These are phyloP conservation scores for Onychomys leucogaster DNA, from an alignment of 2,797 vertebrate genomes.

Conservation along the genomic window DNA sequence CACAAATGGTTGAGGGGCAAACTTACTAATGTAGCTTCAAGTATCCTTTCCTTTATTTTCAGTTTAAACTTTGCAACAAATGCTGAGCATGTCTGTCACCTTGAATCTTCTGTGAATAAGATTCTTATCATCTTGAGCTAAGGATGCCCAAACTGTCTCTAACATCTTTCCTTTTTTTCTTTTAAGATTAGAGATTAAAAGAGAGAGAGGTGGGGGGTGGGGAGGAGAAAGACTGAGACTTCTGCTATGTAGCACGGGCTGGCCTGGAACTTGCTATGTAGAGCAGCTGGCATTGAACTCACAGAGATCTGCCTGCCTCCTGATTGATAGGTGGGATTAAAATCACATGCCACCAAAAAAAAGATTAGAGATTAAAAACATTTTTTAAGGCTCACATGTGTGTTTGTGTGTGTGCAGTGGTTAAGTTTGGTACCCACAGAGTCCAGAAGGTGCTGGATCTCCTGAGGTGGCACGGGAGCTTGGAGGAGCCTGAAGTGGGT, in stretches of 20 bases:
- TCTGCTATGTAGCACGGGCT: too few species aligned
- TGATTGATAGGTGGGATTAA: too few species aligned
- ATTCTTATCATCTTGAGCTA: background rate
- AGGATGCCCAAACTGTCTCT: background rate
- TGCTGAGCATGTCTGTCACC: background rate
- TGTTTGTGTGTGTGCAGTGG: too few species aligned
- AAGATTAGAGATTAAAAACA: background rate
- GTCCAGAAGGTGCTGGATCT: background rate
- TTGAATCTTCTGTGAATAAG: background rate
- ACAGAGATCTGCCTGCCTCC: too few species aligned
- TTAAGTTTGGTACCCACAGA: background rate
- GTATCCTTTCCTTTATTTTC: background rate
- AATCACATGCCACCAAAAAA: too few species aligned
- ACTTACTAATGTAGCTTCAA: background rate
- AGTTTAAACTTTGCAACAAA: background rate
- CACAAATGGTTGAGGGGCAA: background rate
- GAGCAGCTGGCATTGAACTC: too few species aligned
- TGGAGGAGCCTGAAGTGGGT: background rate
- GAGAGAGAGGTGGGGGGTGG: too few species aligned
- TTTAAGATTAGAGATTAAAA: background rate
- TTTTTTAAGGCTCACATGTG: background rate
- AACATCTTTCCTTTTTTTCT: background rate
- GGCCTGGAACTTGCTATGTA: too few species aligned
- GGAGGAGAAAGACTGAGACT: too few species aligned
- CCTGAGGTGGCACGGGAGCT: background rate